Evolutionary conservation across 1,140 invertebrate genomes (phyloP), one percentile per base, ranked within the genome.

Genomic region (Magallana gigas): DNA sequence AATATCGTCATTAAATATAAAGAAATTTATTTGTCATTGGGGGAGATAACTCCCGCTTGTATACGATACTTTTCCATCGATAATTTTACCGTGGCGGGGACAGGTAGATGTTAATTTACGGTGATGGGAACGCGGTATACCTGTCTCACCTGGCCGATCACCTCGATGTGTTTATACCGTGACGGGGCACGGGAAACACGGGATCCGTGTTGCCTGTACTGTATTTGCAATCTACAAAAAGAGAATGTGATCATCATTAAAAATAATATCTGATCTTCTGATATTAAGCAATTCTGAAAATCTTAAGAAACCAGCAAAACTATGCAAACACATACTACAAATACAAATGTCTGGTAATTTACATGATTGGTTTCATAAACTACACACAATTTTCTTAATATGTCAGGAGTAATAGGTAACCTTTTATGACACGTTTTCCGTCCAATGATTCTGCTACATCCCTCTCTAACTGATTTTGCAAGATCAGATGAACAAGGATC

Each of bases 331-430:
- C 36, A 36, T 36, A 36, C 36, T 3, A 36, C 36, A 36, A 36
- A 36, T 36, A 36, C 36, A 5, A 56, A 82, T 14, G 18, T 57
- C 57, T 57, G 12, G 48, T 57, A 82, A 57, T 56, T 57, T 82
- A 11, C 80, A 57, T 16, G 36, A 1, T 48, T 82, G 5, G 14
- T 18, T 82, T 16, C 80, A 7, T 82, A 82, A 14, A 56, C 14
- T 81, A 81, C 12, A n/a, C 76, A 81, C 48, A 82, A 16, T 1
- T 57, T 82, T 48, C 36, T 82, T 57, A 82, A 82, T 56, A 82
- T 82, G n/a, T 57, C 80, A 56, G 80, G 80, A 56, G 80, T 82
- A 57, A 82, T 82, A 0, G 36, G 36, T 57, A 16, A 12, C 57
- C 56, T 82, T 81, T 81, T 81, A 81, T 56, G 36, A 81, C 56